These are phyloP conservation scores for Leptobrachium leishanense DNA, from an alignment of 2,113 vertebrate genomes.

Conservation along the genomic window DNA sequence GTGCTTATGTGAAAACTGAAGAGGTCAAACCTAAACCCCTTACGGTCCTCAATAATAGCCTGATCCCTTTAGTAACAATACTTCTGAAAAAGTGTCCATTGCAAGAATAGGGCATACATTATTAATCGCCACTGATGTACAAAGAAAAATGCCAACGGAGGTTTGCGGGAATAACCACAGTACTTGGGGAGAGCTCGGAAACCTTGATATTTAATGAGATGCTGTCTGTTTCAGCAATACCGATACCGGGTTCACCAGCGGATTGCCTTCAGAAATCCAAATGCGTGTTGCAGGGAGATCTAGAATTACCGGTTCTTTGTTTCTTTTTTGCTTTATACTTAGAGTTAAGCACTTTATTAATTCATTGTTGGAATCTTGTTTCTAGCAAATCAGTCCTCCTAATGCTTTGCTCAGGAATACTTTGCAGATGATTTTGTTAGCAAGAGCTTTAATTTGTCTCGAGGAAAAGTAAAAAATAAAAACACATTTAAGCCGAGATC, in stretches of 20 bases:
- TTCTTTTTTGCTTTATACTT: constrained; percentile 15
- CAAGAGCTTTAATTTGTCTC: constrained; percentile 36
- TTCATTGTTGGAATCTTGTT: constrained; percentile 14
- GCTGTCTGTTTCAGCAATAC: not conserved
- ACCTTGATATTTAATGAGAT: not conserved
- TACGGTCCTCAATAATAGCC: no score
- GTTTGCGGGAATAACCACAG: no score
- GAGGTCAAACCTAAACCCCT: no score
- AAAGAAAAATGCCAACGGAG: no score
- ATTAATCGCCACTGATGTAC: no score
- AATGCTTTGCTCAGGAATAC: constrained; percentile 30
- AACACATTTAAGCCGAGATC: constrained; percentile 19
- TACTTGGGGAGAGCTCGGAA: no score
- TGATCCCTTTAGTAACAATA: no score
- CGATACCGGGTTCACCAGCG: not conserved
- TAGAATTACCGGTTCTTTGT: not conserved
- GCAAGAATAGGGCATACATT: no score
- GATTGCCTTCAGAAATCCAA: not conserved
- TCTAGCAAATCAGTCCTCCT: constrained; percentile 4
- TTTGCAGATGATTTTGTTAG: constrained; percentile 23
- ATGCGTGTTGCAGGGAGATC: not conserved
- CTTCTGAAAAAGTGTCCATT: no score
- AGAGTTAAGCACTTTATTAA: constrained; percentile 22
- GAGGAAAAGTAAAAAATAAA: constrained; percentile 6
- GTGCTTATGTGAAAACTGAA: no score